A percentile compares a stretch with the other conserved stretches of the same genome.
phyloP scores from a whole-genome alignment of 2,888 invertebrate genomes.

The Orthonevra nobilis region DNA sequence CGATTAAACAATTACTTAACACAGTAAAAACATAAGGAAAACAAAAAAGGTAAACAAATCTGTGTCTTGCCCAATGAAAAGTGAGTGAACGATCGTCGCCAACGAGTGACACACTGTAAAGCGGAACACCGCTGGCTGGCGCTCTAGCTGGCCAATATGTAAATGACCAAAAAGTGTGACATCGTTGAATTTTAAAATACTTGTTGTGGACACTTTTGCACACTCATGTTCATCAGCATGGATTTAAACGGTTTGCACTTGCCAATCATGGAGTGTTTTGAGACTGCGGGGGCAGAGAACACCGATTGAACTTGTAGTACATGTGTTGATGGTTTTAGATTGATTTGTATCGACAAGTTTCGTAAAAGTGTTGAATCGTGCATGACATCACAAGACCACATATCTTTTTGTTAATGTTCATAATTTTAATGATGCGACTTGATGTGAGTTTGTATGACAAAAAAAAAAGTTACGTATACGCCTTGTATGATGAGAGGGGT shows the following conservation, averaged over 20 bases:
- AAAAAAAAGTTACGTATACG: conserved; percentile 47
- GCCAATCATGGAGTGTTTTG: conserved; percentile 15
- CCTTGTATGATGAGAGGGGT: background rate
- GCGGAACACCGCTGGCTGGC: conserved; percentile 10
- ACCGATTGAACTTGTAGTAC: conserved; percentile 15
- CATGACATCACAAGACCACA: conserved; percentile 6
- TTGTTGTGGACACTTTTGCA: too few relatives aligned
- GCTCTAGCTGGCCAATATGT: too few relatives aligned
- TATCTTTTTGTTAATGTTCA: conserved; percentile 28
- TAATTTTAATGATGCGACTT: background rate
- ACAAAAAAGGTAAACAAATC: background rate
- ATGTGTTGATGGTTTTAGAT: conserved; percentile 6
- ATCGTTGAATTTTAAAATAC: too few relatives aligned
- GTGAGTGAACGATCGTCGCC: conserved; percentile 31
- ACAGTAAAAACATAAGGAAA: background rate
- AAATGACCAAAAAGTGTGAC: too few relatives aligned
- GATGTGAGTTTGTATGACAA: conserved; percentile 22
- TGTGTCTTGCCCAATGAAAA: conserved; percentile 19
- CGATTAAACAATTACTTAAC: conserved; percentile 31
- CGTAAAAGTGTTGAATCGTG: conserved; percentile 7
- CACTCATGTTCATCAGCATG: conserved; percentile 10
- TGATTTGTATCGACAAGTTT: conserved; percentile 23
- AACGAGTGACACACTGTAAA: conserved; percentile 19
- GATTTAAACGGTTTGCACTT: background rate
- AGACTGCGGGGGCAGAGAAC: background rate